Evolutionary conservation across 2,797 vertebrate genomes (phyloP).

Genomic region (Bothrops alternatus): DNA sequence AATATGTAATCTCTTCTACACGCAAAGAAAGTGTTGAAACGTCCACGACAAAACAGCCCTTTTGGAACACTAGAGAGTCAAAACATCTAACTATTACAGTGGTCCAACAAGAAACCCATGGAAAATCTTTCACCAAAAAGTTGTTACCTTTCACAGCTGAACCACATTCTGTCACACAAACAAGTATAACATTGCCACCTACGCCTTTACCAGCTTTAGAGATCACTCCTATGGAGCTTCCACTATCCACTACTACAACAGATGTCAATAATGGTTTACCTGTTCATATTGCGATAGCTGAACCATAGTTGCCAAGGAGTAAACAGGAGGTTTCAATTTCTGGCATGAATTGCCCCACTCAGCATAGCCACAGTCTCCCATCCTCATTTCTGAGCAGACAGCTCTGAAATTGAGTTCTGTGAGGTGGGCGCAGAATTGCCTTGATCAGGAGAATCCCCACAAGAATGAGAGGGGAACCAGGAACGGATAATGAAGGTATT

Average conservation of each 20-base stretch:
- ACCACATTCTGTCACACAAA: neutral
- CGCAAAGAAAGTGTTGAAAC: neutral
- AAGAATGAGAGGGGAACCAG: conserved; percentile 9
- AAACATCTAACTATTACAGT: neutral
- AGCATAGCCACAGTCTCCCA: neutral
- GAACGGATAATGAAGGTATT: neutral
- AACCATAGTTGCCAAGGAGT: neutral
- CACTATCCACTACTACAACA: neutral
- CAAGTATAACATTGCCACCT: neutral
- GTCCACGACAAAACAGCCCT: neutral
- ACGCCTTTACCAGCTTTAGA: neutral
- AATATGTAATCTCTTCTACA: neutral
- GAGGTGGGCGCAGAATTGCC: neutral
- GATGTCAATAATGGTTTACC: neutral
- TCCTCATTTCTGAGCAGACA: neutral
- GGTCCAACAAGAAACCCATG: neutral
- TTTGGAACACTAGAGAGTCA: neutral
- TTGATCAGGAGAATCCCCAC: conserved; percentile 13
- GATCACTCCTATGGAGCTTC: neutral
- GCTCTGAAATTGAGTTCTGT: neutral
- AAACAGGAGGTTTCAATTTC: neutral
- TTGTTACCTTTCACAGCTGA: neutral
- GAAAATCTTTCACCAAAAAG: neutral
- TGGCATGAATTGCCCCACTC: neutral
- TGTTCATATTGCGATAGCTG: neutral